These are phyloP conservation scores for Natrix natrix DNA, from an alignment of 2,797 vertebrate species.

Conservation along the genomic window DNA sequence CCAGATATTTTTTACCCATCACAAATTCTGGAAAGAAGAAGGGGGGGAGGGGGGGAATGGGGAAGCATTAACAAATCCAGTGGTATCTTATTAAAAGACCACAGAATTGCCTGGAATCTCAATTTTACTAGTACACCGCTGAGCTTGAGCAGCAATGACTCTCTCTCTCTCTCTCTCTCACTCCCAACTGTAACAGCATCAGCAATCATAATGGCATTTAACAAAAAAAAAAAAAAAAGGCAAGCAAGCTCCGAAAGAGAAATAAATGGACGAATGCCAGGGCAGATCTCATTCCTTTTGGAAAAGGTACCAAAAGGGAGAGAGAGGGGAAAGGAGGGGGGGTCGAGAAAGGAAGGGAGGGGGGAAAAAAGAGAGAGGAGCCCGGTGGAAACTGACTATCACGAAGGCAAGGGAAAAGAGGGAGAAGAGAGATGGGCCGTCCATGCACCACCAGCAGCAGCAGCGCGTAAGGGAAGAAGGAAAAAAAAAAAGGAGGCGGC, in stretches of 20 bases:
- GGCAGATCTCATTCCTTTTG: neutral
- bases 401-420: neutral
- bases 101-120: neutral
- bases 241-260: neutral
- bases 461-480: neutral
- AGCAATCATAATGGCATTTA: neutral
- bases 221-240: neutral
- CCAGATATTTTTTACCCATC: neutral
- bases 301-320: neutral
- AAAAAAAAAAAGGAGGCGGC: neutral
- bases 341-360: too few relatives aligned
- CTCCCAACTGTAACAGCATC: neutral
- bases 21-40: neutral
- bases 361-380: neutral
- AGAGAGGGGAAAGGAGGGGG: neutral
- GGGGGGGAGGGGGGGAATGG: neutral
- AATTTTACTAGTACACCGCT: neutral
- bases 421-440: neutral
- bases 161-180: neutral
- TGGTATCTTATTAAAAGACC: neutral
- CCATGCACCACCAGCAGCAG: neutral
- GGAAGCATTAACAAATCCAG: neutral
- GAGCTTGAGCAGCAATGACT: neutral
- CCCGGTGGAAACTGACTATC: neutral
- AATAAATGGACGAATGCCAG: neutral